A percentile compares a stretch with the other conserved stretches of the same genome.
Evolutionary conservation across 2,113 vertebrate genomes (phyloP).

Genomic region (Cyanistes caeruleus): DNA sequence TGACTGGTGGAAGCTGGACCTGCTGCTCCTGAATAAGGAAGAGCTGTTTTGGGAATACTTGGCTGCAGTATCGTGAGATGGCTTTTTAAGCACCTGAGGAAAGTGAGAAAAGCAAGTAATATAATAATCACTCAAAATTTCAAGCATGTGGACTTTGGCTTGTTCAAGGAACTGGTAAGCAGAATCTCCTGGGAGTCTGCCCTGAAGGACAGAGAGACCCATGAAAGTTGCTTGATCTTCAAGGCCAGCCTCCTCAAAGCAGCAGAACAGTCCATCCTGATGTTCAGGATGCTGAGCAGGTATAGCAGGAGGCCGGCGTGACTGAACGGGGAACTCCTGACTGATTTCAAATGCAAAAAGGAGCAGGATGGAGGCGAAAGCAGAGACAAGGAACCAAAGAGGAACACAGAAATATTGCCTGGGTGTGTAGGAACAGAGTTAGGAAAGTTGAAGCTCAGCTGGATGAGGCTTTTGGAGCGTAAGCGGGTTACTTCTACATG

Average conservation of each 20-base stretch:
- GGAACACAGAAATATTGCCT: background rate
- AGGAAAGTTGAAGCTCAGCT: background rate
- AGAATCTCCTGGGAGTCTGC: slow-evolving; percentile 18
- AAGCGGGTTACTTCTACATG: background rate
- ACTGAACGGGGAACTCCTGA: slow-evolving; percentile 2
- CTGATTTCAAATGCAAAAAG: slow-evolving; percentile 52
- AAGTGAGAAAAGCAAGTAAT: background rate
- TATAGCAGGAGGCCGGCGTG: slow-evolving; percentile 42
- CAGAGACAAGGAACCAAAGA: background rate
- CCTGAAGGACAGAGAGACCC: slow-evolving; percentile 17
- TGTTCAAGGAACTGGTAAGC: slow-evolving; percentile 7
- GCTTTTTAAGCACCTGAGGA: background rate
- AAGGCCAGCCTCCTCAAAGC: slow-evolving; percentile 52
- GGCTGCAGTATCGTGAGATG: background rate
- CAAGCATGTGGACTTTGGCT: background rate
- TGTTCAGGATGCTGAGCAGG: slow-evolving; percentile 62
- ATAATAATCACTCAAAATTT: background rate
- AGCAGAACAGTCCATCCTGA: slow-evolving; percentile 42
- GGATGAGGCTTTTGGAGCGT: background rate
- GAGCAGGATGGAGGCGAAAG: slow-evolving; percentile 1
- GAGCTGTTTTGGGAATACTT: background rate
- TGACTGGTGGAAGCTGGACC: background rate
- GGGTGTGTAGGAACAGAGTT: background rate
- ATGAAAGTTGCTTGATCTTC: slow-evolving; percentile 41
- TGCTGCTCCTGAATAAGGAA: background rate